Evolutionary conservation across 2,888 invertebrate species (phyloP).

Genomic region (Unio delphinus): DNA sequence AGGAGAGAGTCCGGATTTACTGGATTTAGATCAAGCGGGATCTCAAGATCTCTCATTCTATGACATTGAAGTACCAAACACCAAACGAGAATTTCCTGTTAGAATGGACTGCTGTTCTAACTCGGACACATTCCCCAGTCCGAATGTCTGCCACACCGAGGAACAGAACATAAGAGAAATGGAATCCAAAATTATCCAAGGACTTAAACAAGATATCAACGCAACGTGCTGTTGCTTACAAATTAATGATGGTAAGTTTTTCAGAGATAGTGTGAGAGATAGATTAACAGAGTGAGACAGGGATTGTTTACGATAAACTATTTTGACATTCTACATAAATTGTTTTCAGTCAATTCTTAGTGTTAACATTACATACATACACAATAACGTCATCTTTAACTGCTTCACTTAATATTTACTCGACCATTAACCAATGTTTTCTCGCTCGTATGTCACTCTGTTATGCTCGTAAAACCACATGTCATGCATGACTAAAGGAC

Average conservation of each 20-base stretch:
- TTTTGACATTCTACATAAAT: not conserved
- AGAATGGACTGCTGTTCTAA: not conserved
- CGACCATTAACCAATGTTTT: too few species aligned
- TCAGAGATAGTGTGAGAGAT: too few species aligned
- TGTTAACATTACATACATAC: not conserved
- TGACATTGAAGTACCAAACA: too few species aligned
- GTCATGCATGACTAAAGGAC: too few species aligned
- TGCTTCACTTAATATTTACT: not conserved
- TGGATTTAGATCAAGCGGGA: conserved; percentile 9
- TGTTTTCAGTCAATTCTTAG: not conserved
- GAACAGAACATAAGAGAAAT: conserved; percentile 11
- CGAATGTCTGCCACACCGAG: conserved; percentile 3
- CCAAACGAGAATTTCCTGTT: too few species aligned
- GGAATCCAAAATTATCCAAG: conserved; percentile 12
- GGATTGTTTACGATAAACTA: too few species aligned
- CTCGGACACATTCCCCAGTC: conserved; percentile 1
- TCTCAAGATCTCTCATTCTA: not conserved
- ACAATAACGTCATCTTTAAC: not conserved
- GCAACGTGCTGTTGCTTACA: conserved; percentile 20
- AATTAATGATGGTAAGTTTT: conserved; percentile 15
- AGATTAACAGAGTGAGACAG: too few species aligned
- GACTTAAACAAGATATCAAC: conserved; percentile 17
- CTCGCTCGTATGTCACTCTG: too few species aligned
- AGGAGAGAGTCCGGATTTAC: conserved; percentile 7
- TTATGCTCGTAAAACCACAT: too few species aligned